Conservation (phyloP, 2,888 invertebrate genomes). For the Scaptomyza caliginosa region DNA sequence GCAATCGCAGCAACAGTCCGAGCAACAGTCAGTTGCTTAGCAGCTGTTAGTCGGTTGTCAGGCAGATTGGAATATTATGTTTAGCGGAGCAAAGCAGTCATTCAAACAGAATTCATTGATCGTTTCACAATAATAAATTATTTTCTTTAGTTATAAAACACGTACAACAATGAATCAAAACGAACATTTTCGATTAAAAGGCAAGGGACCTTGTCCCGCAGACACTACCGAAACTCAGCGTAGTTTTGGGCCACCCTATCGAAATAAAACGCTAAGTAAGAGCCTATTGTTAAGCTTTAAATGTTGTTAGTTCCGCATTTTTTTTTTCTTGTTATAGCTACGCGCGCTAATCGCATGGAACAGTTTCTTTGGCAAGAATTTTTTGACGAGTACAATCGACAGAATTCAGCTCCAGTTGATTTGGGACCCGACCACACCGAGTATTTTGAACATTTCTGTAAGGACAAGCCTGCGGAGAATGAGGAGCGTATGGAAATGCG, state of each 20-base stretch:
- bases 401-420: constrained; percentile 32
- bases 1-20: constrained; percentile 1
- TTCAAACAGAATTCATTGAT: constrained; percentile 21
- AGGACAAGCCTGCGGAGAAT: constrained; percentile 60
- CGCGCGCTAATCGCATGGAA: constrained; percentile 75
- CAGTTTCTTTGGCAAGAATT: constrained; percentile 82
- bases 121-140: constrained; percentile 55
- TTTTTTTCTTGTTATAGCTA: constrained; percentile 52
- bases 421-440: constrained; percentile 66
- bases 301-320: background rate
- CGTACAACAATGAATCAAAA: constrained; percentile 14
- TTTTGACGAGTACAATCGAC: constrained; percentile 79
- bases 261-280: constrained; percentile 71
- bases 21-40: constrained; percentile 53
- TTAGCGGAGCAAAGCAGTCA: constrained; percentile 42
- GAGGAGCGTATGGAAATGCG: constrained; percentile 65
- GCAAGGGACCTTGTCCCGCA: constrained; percentile 36
- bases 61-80: constrained; percentile 17
- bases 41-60: constrained; percentile 22
- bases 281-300: background rate
- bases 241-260: constrained; percentile 63
- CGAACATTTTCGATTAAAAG: constrained; percentile 40
- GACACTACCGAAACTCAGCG: constrained; percentile 54
- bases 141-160: constrained; percentile 42
- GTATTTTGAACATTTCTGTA: constrained; percentile 80